phyloP scores from a whole-genome alignment of 2,113 vertebrate species.

The Theristicus caerulescens region DNA sequence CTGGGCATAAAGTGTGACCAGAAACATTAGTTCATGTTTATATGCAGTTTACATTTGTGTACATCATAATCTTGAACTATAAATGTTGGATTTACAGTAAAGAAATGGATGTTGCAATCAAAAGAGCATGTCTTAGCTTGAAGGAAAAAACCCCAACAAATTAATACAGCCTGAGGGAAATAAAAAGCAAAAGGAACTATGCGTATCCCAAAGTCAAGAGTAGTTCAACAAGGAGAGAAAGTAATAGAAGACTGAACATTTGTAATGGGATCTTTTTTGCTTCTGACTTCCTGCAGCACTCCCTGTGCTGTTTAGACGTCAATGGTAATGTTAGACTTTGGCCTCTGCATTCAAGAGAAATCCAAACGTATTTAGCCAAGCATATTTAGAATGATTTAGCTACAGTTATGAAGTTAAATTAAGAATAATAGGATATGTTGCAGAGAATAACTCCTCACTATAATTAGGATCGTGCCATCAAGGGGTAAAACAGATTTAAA shows the following conservation, averaged over 20 bases:
- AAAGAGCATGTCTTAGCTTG: not conserved
- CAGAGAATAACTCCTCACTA: not conserved
- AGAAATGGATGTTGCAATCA: constrained; percentile 11
- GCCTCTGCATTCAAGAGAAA: not conserved
- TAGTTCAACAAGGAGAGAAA: not conserved
- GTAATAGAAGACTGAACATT: not conserved
- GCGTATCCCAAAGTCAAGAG: not conserved
- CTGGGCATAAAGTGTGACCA: not conserved
- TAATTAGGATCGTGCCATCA: not conserved
- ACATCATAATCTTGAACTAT: not conserved
- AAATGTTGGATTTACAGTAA: constrained; percentile 11
- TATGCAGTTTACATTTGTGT: not conserved
- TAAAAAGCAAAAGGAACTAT: not conserved
- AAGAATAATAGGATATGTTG: not conserved
- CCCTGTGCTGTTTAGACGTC: not conserved
- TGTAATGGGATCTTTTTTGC: not conserved
- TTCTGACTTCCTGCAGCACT: not conserved
- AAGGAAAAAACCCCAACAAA: not conserved
- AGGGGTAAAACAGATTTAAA: not conserved
- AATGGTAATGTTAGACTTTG: not conserved
- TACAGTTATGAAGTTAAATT: not conserved
- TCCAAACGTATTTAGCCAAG: not conserved
- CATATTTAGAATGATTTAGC: not conserved
- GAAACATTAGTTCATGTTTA: not conserved
- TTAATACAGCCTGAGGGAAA: not conserved